These are phyloP conservation scores for Andrena minutula DNA, from an alignment of 2,888 invertebrate species.

Conservation along the genomic window DNA sequence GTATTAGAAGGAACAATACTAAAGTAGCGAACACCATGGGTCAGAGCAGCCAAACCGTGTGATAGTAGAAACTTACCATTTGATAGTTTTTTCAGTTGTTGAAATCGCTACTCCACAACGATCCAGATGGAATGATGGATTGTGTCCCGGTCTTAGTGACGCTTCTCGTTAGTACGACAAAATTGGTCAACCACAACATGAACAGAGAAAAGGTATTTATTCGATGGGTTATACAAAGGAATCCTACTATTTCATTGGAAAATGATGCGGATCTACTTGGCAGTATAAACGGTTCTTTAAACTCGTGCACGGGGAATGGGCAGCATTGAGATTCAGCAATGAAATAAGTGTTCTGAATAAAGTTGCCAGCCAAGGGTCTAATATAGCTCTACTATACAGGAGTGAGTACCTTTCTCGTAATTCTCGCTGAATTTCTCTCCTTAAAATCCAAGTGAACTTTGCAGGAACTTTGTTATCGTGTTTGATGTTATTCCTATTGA, in stretches of 20 bases:
- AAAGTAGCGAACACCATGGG: no score
- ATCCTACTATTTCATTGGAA: background rate
- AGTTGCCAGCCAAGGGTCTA: background rate
- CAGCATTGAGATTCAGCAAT: no score
- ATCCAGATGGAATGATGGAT: conserved; percentile 13
- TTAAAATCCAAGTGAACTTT: background rate
- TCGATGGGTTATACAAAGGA: background rate
- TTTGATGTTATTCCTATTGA: background rate
- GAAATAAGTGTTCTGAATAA: conserved; percentile 6
- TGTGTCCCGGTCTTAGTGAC: conserved; percentile 3
- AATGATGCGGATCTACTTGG: background rate
- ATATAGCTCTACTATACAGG: conserved; percentile 12
- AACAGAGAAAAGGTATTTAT: conserved; percentile 18
- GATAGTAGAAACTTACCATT: background rate
- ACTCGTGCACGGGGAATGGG: conserved; percentile 24
- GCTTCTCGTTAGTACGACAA: background rate
- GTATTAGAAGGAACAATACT: no score
- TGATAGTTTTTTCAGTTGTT: background rate
- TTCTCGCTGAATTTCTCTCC: no score
- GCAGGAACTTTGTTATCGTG: background rate
- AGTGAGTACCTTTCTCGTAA: conserved; percentile 4
- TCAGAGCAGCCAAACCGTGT: background rate
- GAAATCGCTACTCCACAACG: background rate
- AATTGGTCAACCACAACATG: conserved; percentile 16
- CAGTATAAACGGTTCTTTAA: conserved; percentile 21